Base-by-base conservation (phyloP, 2,888 invertebrate genomes). In the Neoascia interrupta region DNA sequence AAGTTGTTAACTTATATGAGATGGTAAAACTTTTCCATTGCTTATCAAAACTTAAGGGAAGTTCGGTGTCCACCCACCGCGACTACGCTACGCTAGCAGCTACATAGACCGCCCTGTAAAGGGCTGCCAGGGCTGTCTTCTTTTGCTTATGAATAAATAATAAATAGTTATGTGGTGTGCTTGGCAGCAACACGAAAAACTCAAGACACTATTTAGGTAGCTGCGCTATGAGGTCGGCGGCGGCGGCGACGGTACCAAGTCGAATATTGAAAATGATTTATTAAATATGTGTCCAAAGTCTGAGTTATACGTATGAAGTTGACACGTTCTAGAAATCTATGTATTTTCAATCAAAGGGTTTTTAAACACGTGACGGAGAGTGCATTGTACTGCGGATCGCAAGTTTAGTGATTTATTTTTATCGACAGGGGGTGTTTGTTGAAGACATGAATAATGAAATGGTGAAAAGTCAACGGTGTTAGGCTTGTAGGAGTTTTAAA, bases 1-100 rank as follows among this genome's bases (percentile, higher is more conserved):
- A 79, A 79, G 79, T 79, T 79, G 79, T 73, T 79, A 79, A 79
- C 79, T 79, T 79, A 79, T 79, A 79, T 79, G 72, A 73, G 73
- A 79, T 73, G 73, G 79, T 21, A 43, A 73, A 76, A 79, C 43
- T 79, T 79, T 79, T 73, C 47, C 79, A 73, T 79, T 73, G 66
- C 79, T 79, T 66, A 79, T 79, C 79, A 73, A 73, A 79, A 73
- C 73, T 68, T 79, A 43, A 49, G 49, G 36, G 49, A 79, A 73
- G 60, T 61, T 73, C 41, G 34, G 26, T 43, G 51, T 61, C 68
- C 70, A 18, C 61, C 69, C 41, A 16, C 34, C 26, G 6, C 3
- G 5, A 43, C 15, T n/a, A n/a, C n/a, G n/a, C n/a, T n/a, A n/a
- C n/a, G n/a, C n/a, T n/a, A n/a, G n/a, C n/a, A n/a, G n/a, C n/a